Base-by-base conservation (phyloP, 1,140 invertebrate genomes). In the Dendrolimus kikuchii region DNA sequence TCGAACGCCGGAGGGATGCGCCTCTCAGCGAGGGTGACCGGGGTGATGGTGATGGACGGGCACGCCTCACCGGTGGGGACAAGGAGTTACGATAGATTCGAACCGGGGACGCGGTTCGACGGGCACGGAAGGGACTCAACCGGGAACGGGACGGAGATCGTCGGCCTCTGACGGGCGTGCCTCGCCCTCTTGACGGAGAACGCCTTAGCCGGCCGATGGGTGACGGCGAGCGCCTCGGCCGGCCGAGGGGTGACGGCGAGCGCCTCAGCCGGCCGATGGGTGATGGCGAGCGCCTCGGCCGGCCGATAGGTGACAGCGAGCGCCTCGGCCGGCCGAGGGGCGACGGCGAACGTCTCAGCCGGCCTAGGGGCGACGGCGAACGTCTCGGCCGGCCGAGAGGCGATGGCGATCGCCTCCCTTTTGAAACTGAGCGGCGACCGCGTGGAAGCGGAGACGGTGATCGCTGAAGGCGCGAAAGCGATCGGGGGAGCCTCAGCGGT, bases 241-340 rank as follows among this genome's bases (percentile, higher is more conserved):
- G 80, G 61, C 8, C 53, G 57, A 23, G 23, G 23, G 49, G 46
- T 10, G 60, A 44, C 6, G 65, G 57, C 6, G 60, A 72, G 7
- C 62, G 67, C 38, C 84, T 7, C 69, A 53, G 80, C 9, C 7
- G 86, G 84, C 88, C 89, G 74, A 95, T 93, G 23, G 93, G 86
- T 49, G 49, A 57, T 40, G 49, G 59, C 43, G 50, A 41, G 66
- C 5, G 57, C 49, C 84, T 7, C 69, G 55, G 80, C 9, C 7
- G 86, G 84, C 88, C 89, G 74, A 95, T 93, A 10, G 93, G 86
- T 49, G 49, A 57, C 49, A 42, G 59, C 43, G 50, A 41, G 66
- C 5, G 57, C 46, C 61, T 52, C 9, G 44, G 44, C 39, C 50
- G 63, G 49, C 40, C 23, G 55, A 53, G 53, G 39, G n/a, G 59